These are phyloP conservation scores for Synanthedon tipuliformis DNA, from an alignment of 2,888 invertebrate species.

Conservation along the genomic window DNA sequence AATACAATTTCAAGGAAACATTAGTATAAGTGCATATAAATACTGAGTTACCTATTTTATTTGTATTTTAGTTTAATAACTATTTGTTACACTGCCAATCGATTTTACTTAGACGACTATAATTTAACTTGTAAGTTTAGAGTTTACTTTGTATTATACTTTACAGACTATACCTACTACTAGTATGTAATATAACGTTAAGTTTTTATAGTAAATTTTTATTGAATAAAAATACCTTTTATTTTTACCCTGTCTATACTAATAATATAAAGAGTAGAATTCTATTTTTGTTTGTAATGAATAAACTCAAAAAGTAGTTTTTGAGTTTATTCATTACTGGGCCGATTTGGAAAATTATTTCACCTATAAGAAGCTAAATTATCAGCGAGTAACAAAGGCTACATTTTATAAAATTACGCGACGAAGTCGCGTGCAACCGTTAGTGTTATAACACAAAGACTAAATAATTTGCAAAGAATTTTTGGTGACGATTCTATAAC, in stretches of 20 bases:
- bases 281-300: too few species aligned
- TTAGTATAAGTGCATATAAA: constrained; percentile 9
- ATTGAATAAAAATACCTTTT: constrained; percentile 16
- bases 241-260: neutral
- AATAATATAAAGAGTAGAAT: too few species aligned
- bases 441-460: too few species aligned
- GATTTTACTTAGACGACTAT: constrained; percentile 8
- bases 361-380: too few species aligned
- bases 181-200: constrained; percentile 32
- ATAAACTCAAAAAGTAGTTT: too few species aligned
- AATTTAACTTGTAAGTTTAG: constrained; percentile 37
- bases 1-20: neutral
- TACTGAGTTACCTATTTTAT: constrained; percentile 50
- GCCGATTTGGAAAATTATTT: too few species aligned
- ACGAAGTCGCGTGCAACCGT: too few species aligned
- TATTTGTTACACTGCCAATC: constrained; percentile 3
- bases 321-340: too few species aligned
- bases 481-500: too few species aligned
- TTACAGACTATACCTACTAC: constrained; percentile 18
- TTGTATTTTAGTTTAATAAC: constrained; percentile 13
- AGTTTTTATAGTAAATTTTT: constrained; percentile 44
- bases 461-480: too few species aligned
- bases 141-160: constrained; percentile 37
- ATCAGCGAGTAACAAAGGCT: too few species aligned
- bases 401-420: too few species aligned